Base-by-base conservation (phyloP, 2,113 vertebrate species). In the Acrocephalus arundinaceus region DNA sequence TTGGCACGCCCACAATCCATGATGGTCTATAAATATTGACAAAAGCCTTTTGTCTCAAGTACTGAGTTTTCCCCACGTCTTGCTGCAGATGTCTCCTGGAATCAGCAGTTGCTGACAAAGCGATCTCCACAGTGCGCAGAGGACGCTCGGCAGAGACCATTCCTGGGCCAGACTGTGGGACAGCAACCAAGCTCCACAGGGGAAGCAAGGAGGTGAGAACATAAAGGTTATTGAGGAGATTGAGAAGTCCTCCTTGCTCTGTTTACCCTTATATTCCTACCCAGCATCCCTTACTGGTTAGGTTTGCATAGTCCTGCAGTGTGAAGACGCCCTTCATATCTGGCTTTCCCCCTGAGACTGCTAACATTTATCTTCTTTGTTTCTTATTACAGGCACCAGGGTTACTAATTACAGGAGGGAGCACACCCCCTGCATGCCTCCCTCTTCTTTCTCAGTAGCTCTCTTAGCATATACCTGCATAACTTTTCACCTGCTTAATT, bases 131-230 rank as follows among this genome's bases (percentile, higher is more conserved):
- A 77, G 63, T 12, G 15, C 1, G 0, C 83, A 25, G 97, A 97
- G 52, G 98, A 98, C 22, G 4, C 94, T 90, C 97, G 96, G 95
- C 99, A 98, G 66, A 98, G 97, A 97, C 98, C 98, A 0, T 85
- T 98, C 25, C 98, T 97, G 67, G 98, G 98, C 74, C 90, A 96
- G 91, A 97, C n/a, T 87, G 95, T 80, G 12, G 97, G 97, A 79
- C 96, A 97, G 51, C 97, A 97, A 41, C 82, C 52, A 8, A 94
- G 91, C 78, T 96, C 98, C 5, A 24, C 97, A 4, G 98, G 98
- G 84, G 98, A 98, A 79, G 90, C 93, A 5, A 98, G 96, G 82
- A 98, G 98, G 99, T 99, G 71, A 97, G 98, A 96, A 66, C 0
- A 0, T 33, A 18, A 52, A 81, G 24, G 45, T 84, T 68, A 41